Evolutionary conservation across 30 jellyfish, hydroid and myxozoan species (phyloP).

Genomic region (Nemopilema nomurai): DNA sequence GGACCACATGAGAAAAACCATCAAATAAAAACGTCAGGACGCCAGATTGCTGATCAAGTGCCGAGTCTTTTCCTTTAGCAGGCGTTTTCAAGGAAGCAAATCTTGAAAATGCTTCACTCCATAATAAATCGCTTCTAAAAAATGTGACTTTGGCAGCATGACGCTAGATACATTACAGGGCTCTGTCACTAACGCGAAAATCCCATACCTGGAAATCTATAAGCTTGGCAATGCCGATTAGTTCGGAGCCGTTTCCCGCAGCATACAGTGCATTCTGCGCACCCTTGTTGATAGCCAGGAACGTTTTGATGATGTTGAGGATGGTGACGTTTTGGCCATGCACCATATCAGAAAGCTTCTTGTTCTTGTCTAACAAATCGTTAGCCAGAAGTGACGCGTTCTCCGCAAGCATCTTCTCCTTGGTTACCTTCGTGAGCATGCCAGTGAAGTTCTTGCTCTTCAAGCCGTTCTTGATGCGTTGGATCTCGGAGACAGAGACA

Average conservation of each 20-base stretch:
- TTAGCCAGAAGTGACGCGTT: constrained; percentile 67
- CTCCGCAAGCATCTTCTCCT: constrained; percentile 60
- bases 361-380: constrained; percentile 53
- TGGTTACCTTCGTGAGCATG: constrained; percentile 18
- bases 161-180: too few species aligned
- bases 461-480: constrained; percentile 61
- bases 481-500: constrained; percentile 69
- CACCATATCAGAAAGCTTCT: constrained; percentile 44
- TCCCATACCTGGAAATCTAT: constrained; percentile 77
- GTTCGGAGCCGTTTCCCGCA: constrained; percentile 70
- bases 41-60: too few species aligned
- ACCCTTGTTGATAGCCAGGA: constrained; percentile 44
- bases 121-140: too few species aligned
- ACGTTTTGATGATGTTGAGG: constrained; percentile 20
- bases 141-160: too few species aligned
- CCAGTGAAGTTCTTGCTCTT: constrained; percentile 72
- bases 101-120: too few species aligned
- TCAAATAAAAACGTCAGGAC: too few species aligned
- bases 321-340: constrained; percentile 33
- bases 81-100: too few species aligned
- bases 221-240: constrained; percentile 42
- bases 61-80: too few species aligned
- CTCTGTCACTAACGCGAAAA: too few species aligned
- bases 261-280: constrained; percentile 53
- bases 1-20: too few species aligned